Base-by-base conservation (phyloP, 2,113 vertebrate genomes). In the Otolemur garnettii region DNA sequence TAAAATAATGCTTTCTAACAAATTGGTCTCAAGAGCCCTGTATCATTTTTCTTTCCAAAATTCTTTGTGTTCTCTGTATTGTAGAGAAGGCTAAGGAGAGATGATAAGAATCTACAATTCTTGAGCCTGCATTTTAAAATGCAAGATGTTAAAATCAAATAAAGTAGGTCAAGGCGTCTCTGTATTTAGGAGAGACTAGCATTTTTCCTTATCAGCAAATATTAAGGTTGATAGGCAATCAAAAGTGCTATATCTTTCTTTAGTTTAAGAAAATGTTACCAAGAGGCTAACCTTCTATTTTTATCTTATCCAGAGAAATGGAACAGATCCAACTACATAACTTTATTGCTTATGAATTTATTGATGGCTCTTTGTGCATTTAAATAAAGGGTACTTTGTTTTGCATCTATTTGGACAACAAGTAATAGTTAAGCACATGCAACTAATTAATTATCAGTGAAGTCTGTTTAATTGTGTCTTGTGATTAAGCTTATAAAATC, bases 151-250 rank as follows among this genome's bases (percentile, higher is more conserved):
- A 95, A 96, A 96, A 97, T 96, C 92, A 98, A 96, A 94, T 84
- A 97, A 98, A 97, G 92, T 97, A 96, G 97, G 96, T 97, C 97
- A 97, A 94, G 60, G 3, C 90, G 88, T 95, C 90, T 95, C 85
- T 0, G 0, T 91, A 82, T 94, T 95, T 97, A 95, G 87, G 87
- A 96, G 95, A 95, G 80, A 90, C 90, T 75, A 85, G 78, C 0
- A 0, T 84, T 97, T 96, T 93, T 95, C 91, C 60, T 45, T 78
- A 97, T 96, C 94, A 96, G 96, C 93, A 97, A 97, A 97, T 95
- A 97, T 96, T 96, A 94, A 97, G 77, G 74, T 71, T 94, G 95
- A 96, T 97, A 90, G 92, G 87, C 87, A 95, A 97, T 97, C 93
- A 94, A 91, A 98, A 97, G 80, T 87, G 82, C 33, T 93, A 75